Evolutionary conservation across 1,140 invertebrate genomes (phyloP), one percentile per base, ranked within the genome.

Genomic region (Caerostris extrusa): DNA sequence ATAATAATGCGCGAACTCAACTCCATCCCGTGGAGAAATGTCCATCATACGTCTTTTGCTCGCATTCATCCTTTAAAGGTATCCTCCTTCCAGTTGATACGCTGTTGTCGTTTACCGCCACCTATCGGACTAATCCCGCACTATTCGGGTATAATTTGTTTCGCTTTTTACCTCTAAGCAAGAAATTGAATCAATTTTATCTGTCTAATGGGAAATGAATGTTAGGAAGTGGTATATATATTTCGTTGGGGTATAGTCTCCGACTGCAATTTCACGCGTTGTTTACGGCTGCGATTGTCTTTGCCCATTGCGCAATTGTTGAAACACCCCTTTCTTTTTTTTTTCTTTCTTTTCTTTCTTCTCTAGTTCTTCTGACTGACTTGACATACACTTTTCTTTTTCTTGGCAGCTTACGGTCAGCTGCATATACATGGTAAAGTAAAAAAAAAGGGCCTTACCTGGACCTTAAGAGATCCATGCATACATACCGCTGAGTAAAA

Each of bases 401-500:
- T 77, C 53, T 67, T 67, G n/a, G 61, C 19, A 90, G 69, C 90
- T 91, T 93, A 93, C 91, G 83, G 82, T 87, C 82, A 87, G 82
- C 64, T 34, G 58, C 71, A 7, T 12, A 50, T 50, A 53, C 8
- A 34, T 34, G 69, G 19, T 53, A 34, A 64, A 61, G 57, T 12
- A 56, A 3, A 56, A 34, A 19, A 71, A 81, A 82, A 55, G 58
- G 83, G 34, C 56, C 88, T 71, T 93, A 93, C 91, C 91, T 93
- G 91, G 91, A 93, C 90, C 83, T 87, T 90, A 71, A 88, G 71
- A 71, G 88, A 90, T 87, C 61, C 90, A 83, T 83, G 77, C 90
- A 82, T 90, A 90, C 69, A 90, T 81, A 87, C 85, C 85, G 50
- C 57, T 61, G 71, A 77, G 71, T 34, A 67, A 67, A 58, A 77